Conservation (phyloP, 2,113 vertebrate genomes). For the Microtus richardsoni region DNA sequence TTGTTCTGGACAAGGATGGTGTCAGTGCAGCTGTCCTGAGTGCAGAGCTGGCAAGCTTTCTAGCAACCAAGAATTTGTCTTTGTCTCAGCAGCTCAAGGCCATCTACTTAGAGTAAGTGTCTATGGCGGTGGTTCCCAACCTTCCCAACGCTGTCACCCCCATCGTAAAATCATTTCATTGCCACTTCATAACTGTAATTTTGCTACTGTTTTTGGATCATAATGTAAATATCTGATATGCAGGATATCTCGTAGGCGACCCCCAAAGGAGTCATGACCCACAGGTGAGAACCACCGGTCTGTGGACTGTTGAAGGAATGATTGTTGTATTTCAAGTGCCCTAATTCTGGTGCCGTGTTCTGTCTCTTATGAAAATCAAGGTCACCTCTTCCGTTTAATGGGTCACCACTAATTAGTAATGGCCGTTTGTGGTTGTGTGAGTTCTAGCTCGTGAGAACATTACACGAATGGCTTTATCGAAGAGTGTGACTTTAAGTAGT, state of each 20-base stretch:
- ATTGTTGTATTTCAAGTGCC: background rate
- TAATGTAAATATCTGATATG: background rate
- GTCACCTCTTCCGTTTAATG: constrained; percentile 25
- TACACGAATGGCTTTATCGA: background rate
- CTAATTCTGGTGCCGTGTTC: background rate
- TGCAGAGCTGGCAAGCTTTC: constrained; percentile 93
- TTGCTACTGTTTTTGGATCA: background rate
- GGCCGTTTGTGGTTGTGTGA: background rate
- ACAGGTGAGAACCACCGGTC: background rate
- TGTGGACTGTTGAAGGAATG: background rate
- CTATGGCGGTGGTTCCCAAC: background rate
- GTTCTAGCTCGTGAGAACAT: background rate
- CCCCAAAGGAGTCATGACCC: background rate
- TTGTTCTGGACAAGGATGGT: constrained; percentile 98
- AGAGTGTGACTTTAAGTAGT: constrained; percentile 5
- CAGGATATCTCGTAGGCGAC: background rate
- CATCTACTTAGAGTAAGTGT: constrained; percentile 95
- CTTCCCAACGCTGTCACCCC: background rate
- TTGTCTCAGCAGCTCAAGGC: constrained; percentile 93
- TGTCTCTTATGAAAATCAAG: background rate
- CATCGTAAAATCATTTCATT: background rate
- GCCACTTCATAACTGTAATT: background rate
- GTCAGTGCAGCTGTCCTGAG: constrained; percentile 96
- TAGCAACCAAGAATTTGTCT: constrained; percentile 90
- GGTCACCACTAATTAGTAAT: background rate